Conservation (phyloP, 2,888 invertebrate species). For the Sesamia inferens region DNA sequence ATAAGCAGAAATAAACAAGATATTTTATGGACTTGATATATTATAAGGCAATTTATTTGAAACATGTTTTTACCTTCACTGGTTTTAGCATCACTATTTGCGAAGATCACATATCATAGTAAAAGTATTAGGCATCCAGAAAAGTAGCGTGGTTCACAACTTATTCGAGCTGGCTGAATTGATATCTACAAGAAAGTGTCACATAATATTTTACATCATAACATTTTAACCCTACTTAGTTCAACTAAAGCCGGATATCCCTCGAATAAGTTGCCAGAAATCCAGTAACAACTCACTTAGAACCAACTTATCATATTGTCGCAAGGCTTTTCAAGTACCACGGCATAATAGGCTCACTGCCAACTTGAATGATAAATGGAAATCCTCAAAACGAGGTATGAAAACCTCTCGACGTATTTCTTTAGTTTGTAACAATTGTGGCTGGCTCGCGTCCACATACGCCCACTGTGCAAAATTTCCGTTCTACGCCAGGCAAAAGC, state of each 20-base stretch:
- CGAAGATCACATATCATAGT: background rate
- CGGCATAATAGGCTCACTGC: slow-evolving; percentile 50
- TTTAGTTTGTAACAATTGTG: slow-evolving; percentile 40
- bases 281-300: slow-evolving; percentile 31
- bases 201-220: background rate
- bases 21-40: too few relatives aligned
- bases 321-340: slow-evolving; percentile 45
- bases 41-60: background rate
- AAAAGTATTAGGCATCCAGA: background rate
- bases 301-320: slow-evolving; percentile 45
- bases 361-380: slow-evolving; percentile 63
- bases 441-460: slow-evolving; percentile 54
- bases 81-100: background rate
- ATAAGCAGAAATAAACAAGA: slow-evolving; percentile 8
- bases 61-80: background rate
- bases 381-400: slow-evolving; percentile 48
- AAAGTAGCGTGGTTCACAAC: background rate
- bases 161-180: background rate
- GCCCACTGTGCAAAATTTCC: slow-evolving; percentile 59
- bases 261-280: slow-evolving; percentile 17
- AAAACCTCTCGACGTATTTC: slow-evolving; percentile 55
- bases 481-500: slow-evolving; percentile 64
- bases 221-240: background rate
- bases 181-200: background rate
- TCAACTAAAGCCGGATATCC: slow-evolving; percentile 13